Evolutionary conservation across 2,113 vertebrate species (phyloP).

Genomic region (Gopherus flavomarginatus): DNA sequence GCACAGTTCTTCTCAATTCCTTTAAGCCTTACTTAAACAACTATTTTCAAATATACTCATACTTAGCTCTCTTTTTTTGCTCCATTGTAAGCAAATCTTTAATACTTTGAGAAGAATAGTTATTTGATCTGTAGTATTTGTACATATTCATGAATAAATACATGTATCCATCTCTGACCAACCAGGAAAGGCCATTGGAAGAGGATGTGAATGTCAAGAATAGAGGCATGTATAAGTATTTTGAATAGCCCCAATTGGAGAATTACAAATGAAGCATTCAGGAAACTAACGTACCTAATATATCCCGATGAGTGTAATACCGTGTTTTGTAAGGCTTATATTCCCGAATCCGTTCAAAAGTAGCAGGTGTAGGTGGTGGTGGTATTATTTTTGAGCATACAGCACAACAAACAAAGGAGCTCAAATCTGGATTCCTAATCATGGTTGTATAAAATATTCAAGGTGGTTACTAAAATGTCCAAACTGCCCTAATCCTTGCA

Average conservation of each 20-base stretch:
- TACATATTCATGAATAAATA: neutral
- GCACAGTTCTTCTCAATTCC: neutral
- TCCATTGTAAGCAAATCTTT: neutral
- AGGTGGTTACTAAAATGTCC: neutral
- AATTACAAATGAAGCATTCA: neutral
- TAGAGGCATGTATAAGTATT: neutral
- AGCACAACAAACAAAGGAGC: conserved; percentile 74
- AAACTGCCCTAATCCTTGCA: neutral
- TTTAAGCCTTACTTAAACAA: neutral
- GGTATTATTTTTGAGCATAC: conserved; percentile 72
- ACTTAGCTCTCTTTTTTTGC: neutral
- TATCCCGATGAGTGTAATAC: conserved; percentile 71
- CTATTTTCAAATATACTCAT: rapidly evolving
- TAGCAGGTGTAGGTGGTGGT: conserved; percentile 47
- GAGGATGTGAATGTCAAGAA: neutral
- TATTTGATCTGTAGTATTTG: neutral
- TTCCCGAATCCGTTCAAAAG: conserved; percentile 65
- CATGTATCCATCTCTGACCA: neutral
- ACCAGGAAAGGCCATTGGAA: neutral
- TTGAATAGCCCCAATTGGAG: neutral
- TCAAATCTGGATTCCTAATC: conserved; percentile 65
- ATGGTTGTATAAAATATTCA: conserved; percentile 27
- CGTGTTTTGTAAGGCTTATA: conserved; percentile 71
- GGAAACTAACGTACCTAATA: conserved; percentile 61
- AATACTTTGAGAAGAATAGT: neutral